Conservation (phyloP, 2,113 vertebrate species). For the Coturnix japonica region DNA sequence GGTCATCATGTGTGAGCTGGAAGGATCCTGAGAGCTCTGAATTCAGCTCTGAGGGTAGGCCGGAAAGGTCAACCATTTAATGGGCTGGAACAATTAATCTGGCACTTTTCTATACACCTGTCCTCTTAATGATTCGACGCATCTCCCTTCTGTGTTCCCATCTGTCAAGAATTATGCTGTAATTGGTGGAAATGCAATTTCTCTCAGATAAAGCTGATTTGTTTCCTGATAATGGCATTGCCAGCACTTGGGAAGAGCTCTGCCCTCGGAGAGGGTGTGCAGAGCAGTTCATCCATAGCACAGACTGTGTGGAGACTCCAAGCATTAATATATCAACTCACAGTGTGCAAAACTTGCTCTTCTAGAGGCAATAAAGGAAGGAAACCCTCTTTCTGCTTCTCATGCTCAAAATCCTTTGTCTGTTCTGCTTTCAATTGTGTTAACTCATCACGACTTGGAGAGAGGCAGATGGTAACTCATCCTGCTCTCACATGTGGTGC, state of each 20-base stretch:
- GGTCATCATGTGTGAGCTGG: background rate
- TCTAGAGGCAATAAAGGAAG: accelerated
- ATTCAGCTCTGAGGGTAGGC: background rate
- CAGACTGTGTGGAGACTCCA: background rate
- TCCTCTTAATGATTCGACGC: conserved; percentile 60
- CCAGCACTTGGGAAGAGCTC: background rate
- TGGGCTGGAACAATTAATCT: conserved; percentile 70
- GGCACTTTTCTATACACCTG: conserved; percentile 71
- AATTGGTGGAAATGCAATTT: conserved; percentile 69
- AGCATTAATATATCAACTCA: background rate
- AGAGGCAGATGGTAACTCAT: background rate
- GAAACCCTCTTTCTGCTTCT: background rate
- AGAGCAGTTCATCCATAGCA: background rate
- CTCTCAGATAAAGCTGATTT: conserved; percentile 42
- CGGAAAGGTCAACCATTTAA: conserved; percentile 67
- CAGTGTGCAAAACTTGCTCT: background rate
- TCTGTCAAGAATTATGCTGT: conserved; percentile 71
- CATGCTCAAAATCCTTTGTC: background rate
- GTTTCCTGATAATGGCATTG: conserved; percentile 22
- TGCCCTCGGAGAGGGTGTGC: conserved; percentile 7
- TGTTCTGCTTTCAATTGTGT: background rate
- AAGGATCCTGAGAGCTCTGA: background rate
- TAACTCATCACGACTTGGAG: background rate
- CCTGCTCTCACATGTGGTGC: background rate
- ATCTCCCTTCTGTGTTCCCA: conserved; percentile 67